phyloP scores from a whole-genome alignment of 2,797 vertebrate species.

The Percopsis omiscomaycus region DNA sequence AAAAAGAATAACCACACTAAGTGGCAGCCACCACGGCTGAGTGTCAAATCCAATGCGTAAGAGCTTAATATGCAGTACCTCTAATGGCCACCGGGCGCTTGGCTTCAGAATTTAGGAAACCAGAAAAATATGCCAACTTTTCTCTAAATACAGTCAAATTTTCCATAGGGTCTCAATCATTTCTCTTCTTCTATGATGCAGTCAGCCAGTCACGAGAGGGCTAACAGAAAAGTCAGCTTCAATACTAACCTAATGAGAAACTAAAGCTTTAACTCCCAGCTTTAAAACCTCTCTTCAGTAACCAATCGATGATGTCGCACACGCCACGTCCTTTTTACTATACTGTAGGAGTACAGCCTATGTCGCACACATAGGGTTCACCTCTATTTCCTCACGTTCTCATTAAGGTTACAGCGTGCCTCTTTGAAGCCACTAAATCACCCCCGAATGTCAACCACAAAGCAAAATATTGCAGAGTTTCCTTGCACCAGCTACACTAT shows the following conservation, averaged over 20 bases:
- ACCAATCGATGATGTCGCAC: too few relatives aligned
- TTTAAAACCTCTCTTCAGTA: too few relatives aligned
- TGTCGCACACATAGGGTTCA: constrained; percentile 14
- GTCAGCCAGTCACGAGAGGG: neutral
- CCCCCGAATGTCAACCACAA: constrained; percentile 39
- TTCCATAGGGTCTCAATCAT: too few relatives aligned
- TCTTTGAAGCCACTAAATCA: constrained; percentile 59
- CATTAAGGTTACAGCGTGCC: constrained; percentile 57
- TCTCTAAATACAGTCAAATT: too few relatives aligned
- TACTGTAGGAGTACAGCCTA: too few relatives aligned
- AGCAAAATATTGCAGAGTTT: constrained; percentile 58
- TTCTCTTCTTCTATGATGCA: neutral
- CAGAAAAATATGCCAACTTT: too few relatives aligned
- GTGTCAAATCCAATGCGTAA: too few relatives aligned
- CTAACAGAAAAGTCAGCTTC: neutral
- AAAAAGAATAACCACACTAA: constrained; percentile 38
- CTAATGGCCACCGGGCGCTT: too few relatives aligned
- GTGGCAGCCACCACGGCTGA: neutral
- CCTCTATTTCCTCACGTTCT: constrained; percentile 50
- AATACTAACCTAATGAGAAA: constrained; percentile 22
- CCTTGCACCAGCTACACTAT: constrained; percentile 37
- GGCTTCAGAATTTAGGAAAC: too few relatives aligned
- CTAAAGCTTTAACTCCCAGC: too few relatives aligned
- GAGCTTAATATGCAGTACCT: too few relatives aligned
- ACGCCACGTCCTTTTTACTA: too few relatives aligned